Base-by-base conservation (phyloP, 1,140 invertebrate genomes). In the Delia radicum region DNA sequence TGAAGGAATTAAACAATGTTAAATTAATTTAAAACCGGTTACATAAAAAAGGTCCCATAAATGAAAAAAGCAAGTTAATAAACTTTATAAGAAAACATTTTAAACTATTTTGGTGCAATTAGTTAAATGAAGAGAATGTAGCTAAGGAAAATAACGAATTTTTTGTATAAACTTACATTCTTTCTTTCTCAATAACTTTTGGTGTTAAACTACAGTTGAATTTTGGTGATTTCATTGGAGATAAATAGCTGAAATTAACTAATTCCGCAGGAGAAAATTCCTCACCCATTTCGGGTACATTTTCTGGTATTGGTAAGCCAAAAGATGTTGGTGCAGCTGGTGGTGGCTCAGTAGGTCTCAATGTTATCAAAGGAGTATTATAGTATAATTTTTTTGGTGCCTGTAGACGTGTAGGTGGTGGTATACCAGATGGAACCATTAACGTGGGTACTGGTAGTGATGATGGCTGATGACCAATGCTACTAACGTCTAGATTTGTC, bases 111-210 rank as follows among this genome's bases (percentile, higher is more conserved):
- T n/a, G n/a, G n/a, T n/a, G n/a, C n/a, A n/a, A n/a, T n/a, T n/a
- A n/a, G n/a, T n/a, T n/a, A n/a, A n/a, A n/a, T 18, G 24, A 15
- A 55, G 42, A 48, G 3, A 55, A 4, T 55, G 12, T 15, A 2
- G 46, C 12, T 48, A 48, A 18, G 18, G 33, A 13, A 13, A 37
- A 37, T 37, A 13, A 13, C 6, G 33, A 37, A 7, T 13, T n/a
- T n/a, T n/a, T n/a, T n/a, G n/a, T n/a, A n/a, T 3, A 26, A 28
- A 71, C 71, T 73, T 73, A 73, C 71, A 26, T 48, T 46, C n/a
- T n/a, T n/a, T n/a, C n/a, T n/a, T n/a, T n/a, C n/a, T 12, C 48
- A 15, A 55, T 62, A 74, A 61, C 15, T 27, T 62, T 74, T 3
- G 73, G 73, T 15, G 73, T 74, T 29, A 74, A 62, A 21, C 73